Percentiles rank a stretch among this genome's conserved stretches.
Evolutionary conservation across 2,797 vertebrate genomes (phyloP).

Genomic region (Agapornis canus): DNA sequence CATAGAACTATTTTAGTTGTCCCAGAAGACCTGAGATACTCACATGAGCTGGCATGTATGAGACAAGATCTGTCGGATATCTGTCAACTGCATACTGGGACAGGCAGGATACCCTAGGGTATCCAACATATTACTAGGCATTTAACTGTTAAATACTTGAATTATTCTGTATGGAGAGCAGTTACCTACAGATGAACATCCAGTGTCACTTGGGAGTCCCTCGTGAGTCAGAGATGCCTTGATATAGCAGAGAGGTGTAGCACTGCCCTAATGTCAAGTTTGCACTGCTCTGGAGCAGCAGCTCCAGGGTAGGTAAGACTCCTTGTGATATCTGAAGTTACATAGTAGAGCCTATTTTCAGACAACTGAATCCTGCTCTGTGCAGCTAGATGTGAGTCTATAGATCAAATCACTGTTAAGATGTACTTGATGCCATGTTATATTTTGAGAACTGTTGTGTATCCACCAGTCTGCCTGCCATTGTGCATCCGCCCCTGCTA

Average conservation of each 20-base stretch:
- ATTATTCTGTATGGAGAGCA: background rate
- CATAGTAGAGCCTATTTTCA: background rate
- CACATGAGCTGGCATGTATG: background rate
- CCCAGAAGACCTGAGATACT: background rate
- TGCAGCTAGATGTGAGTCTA: background rate
- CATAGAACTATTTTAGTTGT: background rate
- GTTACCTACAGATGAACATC: background rate
- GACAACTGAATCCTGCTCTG: background rate
- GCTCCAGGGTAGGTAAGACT: background rate
- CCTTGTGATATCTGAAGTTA: background rate
- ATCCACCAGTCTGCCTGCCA: background rate
- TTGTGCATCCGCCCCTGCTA: background rate
- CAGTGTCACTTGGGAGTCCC: accelerated
- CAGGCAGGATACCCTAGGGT: background rate
- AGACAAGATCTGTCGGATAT: background rate
- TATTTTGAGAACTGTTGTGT: background rate
- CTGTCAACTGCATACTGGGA: background rate
- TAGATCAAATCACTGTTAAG: background rate
- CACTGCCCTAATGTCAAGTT: accelerated
- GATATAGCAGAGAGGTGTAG: background rate
- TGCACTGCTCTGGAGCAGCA: background rate
- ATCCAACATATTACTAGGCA: background rate
- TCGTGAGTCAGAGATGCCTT: background rate
- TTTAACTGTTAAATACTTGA: background rate
- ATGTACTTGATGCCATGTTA: background rate